Evolutionary conservation across 2,888 invertebrate genomes (phyloP), one percentile per base, ranked within the genome.

Genomic region (Lepidocyrtoides sp.): DNA sequence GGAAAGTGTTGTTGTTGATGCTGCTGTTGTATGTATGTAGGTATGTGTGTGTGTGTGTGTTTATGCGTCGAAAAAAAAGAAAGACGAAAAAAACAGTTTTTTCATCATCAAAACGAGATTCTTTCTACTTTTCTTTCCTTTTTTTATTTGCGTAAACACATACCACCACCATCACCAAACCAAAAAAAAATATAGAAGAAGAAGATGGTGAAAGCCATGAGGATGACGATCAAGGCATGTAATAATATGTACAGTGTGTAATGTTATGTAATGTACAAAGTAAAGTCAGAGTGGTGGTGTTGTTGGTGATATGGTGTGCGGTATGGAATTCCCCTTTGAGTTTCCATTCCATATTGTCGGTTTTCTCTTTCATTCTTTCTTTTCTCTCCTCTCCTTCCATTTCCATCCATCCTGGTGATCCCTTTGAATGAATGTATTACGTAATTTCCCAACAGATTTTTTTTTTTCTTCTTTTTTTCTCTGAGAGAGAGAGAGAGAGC

Each of bases 401-500:
- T 5, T 3, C 79, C 12, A 17, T n/a, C 36, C 36, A 69, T 2
- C 69, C 20, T n/a, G n/a, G n/a, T 26, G 41, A 60, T 44, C 32
- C 57, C 32, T 60, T 60, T 82, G 81, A 81, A 81, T 82, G 81
- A 81, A 81, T 81, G 81, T 81, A 81, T 81, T 60, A 81, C 10
- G 77, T 77, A 77, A 86, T 79, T 79, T 87, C 79, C 87, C 87
- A 87, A 60, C 81, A 81, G 88, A 81, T 79, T 88, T 79, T 88
- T 72, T 48, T 85, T 12, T 63, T n/a, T 20, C 23, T 32, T 82
- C 57, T 57, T 23, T 20, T 17, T 57, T 7, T 36, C 36, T 36
- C 36, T 36, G 2, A n/a, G n/a, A 20, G 79, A 20, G 23, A 26
- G n/a, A n/a, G n/a, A n/a, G 23, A 57, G 20, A 57, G 23, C 23